A percentile compares a stretch with the other conserved stretches of the same genome.
Conservation (phyloP, 2,888 invertebrate species). For the Drosophila subsilvestris region DNA sequence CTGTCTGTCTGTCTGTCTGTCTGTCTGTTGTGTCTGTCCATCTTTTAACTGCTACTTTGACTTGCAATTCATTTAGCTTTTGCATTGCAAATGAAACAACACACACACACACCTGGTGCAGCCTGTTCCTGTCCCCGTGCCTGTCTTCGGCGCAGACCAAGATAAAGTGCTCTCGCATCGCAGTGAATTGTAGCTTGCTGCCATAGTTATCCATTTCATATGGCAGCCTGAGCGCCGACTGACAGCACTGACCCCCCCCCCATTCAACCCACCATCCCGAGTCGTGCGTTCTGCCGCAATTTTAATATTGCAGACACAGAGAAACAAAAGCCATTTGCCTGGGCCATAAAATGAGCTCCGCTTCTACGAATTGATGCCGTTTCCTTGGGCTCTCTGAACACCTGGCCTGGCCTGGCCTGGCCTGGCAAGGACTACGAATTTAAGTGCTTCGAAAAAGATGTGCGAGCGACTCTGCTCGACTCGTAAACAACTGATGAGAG, state of each 20-base stretch:
- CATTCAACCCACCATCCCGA: no score
- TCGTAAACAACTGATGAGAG: background rate
- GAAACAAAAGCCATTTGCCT: background rate
- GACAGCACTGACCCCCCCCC: no score
- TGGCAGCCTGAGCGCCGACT: conserved; percentile 9
- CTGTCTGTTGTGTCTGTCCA: conserved; percentile 40
- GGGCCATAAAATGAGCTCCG: background rate
- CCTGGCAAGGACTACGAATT: background rate
- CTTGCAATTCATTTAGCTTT: conserved; percentile 69
- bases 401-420: background rate
- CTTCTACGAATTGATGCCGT: background rate
- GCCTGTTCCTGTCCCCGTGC: conserved; percentile 4
- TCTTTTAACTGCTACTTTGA: conserved; percentile 72
- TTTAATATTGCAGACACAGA: background rate
- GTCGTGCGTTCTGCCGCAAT: background rate
- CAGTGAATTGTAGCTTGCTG: conserved; percentile 30
- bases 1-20: conserved; percentile 37
- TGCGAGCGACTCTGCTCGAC: background rate
- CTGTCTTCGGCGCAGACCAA: background rate
- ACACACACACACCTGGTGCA: conserved; percentile 47
- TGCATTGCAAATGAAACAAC: conserved; percentile 60
- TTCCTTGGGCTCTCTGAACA: background rate
- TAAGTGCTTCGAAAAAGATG: background rate
- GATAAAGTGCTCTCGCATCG: conserved; percentile 11
- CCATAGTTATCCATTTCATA: conserved; percentile 10